phyloP scores from a whole-genome alignment of 2,797 vertebrate species.

The Tapera naevia region DNA sequence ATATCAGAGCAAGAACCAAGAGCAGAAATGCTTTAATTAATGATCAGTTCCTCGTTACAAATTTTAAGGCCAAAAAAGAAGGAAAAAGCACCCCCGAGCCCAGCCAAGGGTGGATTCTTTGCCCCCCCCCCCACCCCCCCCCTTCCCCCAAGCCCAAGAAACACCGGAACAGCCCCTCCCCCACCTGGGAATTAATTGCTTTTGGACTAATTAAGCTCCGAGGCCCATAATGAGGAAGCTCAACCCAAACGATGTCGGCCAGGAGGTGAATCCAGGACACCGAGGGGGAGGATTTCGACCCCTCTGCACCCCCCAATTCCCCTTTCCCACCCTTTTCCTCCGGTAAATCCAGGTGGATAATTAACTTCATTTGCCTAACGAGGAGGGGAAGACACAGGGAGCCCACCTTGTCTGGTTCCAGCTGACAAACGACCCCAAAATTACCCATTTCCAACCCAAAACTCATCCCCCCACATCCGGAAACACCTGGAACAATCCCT shows the following conservation, averaged over 20 bases:
- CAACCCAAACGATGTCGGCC: neutral
- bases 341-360: neutral
- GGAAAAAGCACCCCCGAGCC: neutral
- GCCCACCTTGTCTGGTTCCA: neutral
- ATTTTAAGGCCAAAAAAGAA: no score
- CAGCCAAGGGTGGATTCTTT: rapidly evolving
- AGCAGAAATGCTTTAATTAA: neutral
- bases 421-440: neutral
- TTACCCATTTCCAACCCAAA: neutral
- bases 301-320: rapidly evolving
- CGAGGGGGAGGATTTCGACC: rapidly evolving
- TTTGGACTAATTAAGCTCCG: neutral
- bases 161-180: no score
- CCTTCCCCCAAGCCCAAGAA: neutral
- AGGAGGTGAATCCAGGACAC: neutral
- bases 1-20: no score
- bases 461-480: rapidly evolving
- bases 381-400: no score
- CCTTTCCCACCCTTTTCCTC: rapidly evolving
- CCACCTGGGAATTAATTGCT: neutral
- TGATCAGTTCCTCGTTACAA: rapidly evolving
- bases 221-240: neutral
- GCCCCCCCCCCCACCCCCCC: no score
- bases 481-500: neutral
- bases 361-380: neutral